Percentiles rank a stretch among this genome's conserved stretches.
Evolutionary conservation across 2,888 invertebrate species (phyloP).

Genomic region (Mamestra brassicae): DNA sequence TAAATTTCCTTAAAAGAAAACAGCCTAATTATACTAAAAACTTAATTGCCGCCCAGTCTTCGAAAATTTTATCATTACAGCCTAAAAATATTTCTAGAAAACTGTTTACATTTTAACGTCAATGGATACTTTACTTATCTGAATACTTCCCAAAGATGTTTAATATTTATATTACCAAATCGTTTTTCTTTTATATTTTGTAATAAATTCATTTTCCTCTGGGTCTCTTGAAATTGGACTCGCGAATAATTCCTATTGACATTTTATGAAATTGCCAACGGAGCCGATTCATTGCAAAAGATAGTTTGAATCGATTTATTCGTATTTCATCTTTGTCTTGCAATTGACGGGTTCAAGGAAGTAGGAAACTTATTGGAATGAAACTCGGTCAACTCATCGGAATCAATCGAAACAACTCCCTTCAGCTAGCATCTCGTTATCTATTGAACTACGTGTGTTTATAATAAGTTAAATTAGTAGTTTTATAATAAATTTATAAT

Average conservation of each 20-base stretch:
- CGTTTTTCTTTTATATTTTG: background rate
- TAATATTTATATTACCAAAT: background rate
- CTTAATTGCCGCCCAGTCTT: slow-evolving; percentile 60
- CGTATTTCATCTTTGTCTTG: slow-evolving; percentile 21
- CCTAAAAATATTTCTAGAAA: slow-evolving; percentile 38
- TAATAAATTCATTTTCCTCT: background rate
- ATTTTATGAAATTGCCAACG: slow-evolving; percentile 19
- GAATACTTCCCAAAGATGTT: background rate
- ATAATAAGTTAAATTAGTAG: no score
- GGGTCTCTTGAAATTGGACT: background rate
- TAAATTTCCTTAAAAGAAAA: slow-evolving; percentile 67
- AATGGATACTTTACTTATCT: slow-evolving; percentile 4
- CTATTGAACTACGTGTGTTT: no score
- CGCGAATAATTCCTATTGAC: slow-evolving; percentile 19
- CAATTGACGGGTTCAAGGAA: slow-evolving; percentile 11
- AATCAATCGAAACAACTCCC: background rate
- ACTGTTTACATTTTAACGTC: slow-evolving; percentile 5
- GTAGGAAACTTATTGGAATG: slow-evolving; percentile 7
- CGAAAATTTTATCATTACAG: slow-evolving; percentile 36
- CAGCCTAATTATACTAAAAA: slow-evolving; percentile 69
- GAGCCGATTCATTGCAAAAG: slow-evolving; percentile 29
- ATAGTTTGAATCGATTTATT: slow-evolving; percentile 19
- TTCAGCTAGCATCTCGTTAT: background rate
- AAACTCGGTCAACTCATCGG: background rate
- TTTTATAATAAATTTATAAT: no score